These are phyloP conservation scores for Cladopsammia gracilis DNA, from an alignment of 64 coral and sea anemone genomes.

Conservation along the genomic window DNA sequence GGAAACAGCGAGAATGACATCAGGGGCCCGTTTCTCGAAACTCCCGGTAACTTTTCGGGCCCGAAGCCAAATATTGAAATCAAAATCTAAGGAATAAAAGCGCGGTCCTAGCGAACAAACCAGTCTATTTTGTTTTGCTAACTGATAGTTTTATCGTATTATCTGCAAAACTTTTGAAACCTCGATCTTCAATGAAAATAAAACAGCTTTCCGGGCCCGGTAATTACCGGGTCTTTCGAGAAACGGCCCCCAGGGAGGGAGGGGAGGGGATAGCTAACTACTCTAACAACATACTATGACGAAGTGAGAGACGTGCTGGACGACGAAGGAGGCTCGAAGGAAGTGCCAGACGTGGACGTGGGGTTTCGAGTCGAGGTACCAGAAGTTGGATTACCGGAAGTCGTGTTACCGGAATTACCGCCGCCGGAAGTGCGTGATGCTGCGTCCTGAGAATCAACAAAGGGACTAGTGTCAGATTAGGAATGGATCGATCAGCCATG, in stretches of 20 bases:
- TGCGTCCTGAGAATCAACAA: slow-evolving; percentile 60
- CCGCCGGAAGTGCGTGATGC: background rate
- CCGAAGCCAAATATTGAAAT: no score
- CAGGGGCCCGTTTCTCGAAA: no score
- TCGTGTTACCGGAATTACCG: slow-evolving; percentile 33
- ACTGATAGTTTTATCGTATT: no score
- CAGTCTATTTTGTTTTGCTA: no score
- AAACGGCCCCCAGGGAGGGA: no score
- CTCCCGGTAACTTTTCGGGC: no score
- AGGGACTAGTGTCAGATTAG: slow-evolving; percentile 8
- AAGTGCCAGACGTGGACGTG: slow-evolving; percentile 43
- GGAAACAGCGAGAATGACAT: background rate
- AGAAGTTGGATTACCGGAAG: slow-evolving; percentile 59
- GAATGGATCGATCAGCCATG: background rate
- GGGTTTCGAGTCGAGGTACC: slow-evolving; percentile 43
- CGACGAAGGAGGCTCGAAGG: slow-evolving; percentile 58
- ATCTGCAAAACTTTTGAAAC: no score
- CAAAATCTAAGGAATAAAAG: no score
- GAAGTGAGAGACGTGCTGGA: slow-evolving; percentile 74
- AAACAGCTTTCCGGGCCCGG: no score
- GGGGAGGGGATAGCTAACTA: background rate
- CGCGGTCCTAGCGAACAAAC: no score
- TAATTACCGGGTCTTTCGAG: no score
- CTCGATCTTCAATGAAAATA: no score
- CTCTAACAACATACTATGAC: slow-evolving; percentile 30